Evolutionary conservation across 2,797 vertebrate species (phyloP).

Genomic region (Epinephelus coioides): DNA sequence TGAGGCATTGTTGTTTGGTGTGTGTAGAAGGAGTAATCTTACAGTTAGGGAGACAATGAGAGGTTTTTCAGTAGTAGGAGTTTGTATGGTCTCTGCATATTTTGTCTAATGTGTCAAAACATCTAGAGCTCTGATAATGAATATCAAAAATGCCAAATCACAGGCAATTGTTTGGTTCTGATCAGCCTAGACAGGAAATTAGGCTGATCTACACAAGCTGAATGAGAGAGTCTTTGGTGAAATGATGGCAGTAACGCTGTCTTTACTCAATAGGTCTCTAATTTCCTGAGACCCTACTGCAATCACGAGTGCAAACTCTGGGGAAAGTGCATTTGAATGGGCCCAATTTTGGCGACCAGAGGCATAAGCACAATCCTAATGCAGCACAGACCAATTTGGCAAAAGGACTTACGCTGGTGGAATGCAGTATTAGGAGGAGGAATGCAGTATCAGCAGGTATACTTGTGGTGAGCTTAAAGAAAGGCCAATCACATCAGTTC

Average conservation of each 20-base stretch:
- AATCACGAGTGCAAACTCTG: slow-evolving; percentile 26
- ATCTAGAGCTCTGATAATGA: background rate
- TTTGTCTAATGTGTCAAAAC: background rate
- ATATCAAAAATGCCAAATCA: background rate
- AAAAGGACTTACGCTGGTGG: background rate
- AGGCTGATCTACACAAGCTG: background rate
- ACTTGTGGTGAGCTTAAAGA: slow-evolving; percentile 7
- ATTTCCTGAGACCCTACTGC: slow-evolving; percentile 24
- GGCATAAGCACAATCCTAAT: background rate
- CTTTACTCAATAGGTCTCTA: slow-evolving; percentile 25
- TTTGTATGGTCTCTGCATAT: background rate
- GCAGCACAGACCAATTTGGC: slow-evolving; percentile 19
- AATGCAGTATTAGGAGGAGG: slow-evolving; percentile 10
- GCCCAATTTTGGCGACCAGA: slow-evolving; percentile 21
- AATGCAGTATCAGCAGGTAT: slow-evolving; percentile 23
- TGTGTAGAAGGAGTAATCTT: slow-evolving; percentile 22
- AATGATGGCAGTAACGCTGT: background rate
- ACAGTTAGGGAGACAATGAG: slow-evolving; percentile 16
- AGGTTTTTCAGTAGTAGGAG: background rate
- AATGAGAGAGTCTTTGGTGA: background rate
- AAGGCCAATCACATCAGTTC: slow-evolving; percentile 6
- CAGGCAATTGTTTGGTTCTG: background rate
- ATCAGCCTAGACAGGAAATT: slow-evolving; percentile 4
- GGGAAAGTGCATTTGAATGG: slow-evolving; percentile 13
- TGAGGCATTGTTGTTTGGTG: background rate